Evolutionary conservation across 2,797 vertebrate genomes (phyloP), one percentile per base, ranked within the genome.

Genomic region (Cynopterus sphinx): DNA sequence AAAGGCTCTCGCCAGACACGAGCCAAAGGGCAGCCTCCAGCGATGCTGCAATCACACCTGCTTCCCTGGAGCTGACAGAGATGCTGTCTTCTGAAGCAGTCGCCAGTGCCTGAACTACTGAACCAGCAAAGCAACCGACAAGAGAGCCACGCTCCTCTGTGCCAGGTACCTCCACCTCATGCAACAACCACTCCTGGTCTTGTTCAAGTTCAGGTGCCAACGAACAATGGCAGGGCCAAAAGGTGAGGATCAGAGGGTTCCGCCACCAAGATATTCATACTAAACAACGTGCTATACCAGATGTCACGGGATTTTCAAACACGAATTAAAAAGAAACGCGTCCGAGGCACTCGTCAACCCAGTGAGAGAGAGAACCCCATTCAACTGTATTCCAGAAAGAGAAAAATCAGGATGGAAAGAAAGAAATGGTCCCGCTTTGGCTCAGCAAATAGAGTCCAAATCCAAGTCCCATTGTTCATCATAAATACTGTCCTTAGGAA

Each of bases 1-100:
- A 71, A 59, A 83, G 41, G n/a, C 39, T 6, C 13, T 31, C 61
- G 51, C 24, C 63, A 59, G 15, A 77, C 17, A 11, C 31, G 73
- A 95, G 17, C 3, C 70, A 31, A 33, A 70, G 19, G 61, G 19
- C n/a, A 70, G 24, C 9, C 11, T 16, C 33, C 39, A 33, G 41
- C 2, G 26, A 26, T 0, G 6, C 55, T 59, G 63, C 46, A 26
- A 6, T 2, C 82, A 28, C 0, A 1, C 0, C 12, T 3, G 8
- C 51, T 43, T 73, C 36, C 33, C 55, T 12, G 17, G 36, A 46
- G 39, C 0, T 33, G 16, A 31, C 12, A 11, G 33, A 33, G 43
- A 46, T 7, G 55, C 36, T 1, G 0, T 21, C 57, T 61, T 17
- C 4, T 13, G 33, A 65, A 71, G 85, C 9, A 31, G 57, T 46